Base-by-base conservation (phyloP, 2,797 vertebrate species). In the Heterohyrax brucei region DNA sequence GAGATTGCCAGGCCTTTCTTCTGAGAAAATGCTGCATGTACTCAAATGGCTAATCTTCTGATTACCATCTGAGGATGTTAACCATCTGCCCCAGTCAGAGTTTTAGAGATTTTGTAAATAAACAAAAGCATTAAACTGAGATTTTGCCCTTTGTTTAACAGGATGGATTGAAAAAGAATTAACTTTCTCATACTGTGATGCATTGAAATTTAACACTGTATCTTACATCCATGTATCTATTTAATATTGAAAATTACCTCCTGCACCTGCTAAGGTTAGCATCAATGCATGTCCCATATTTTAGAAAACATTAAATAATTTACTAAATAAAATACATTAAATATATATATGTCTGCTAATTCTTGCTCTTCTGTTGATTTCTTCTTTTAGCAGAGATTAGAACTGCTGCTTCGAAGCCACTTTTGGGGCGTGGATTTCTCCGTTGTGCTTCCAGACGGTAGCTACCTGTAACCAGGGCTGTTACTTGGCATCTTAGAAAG, bases 401-500 rank as follows among this genome's bases (percentile, higher is more conserved):
- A 94, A 73, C 2, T 4, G 22, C 18, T 39, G 7, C 70, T 92
- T 85, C 1, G 19, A 33, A 66, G 24, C 64, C 84, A 3, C 62
- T 46, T 96, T 85, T 18, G 79, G 61, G 26, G 39, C 19, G n/a
- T 33, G 16, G 24, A 22, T 85, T 87, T 89, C 53, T 53, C 16
- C 39, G 12, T 10, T 21, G 28, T 19, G 56, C 56, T 66, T 56
- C 33, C 13, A 62, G 90, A 79, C 26, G 62, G 39, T 59, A 64
- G 70, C 39, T 4, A 14, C 19, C 21, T 66, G 7, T 19, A 50
- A 21, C 14, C 21, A 28, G 21, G 75, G n/a, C 46, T 82, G 8
- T 64, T 89, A 50, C 48, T 90, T 39, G 61, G 76, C 83, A 59
- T 48, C 89, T 7, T 56, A 79, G 72, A 91, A 75, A 72, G 68